Percentiles rank a stretch among this genome's conserved stretches.
Conservation (phyloP, 2,888 invertebrate genomes). For the Scelioninae gen. 2 region DNA sequence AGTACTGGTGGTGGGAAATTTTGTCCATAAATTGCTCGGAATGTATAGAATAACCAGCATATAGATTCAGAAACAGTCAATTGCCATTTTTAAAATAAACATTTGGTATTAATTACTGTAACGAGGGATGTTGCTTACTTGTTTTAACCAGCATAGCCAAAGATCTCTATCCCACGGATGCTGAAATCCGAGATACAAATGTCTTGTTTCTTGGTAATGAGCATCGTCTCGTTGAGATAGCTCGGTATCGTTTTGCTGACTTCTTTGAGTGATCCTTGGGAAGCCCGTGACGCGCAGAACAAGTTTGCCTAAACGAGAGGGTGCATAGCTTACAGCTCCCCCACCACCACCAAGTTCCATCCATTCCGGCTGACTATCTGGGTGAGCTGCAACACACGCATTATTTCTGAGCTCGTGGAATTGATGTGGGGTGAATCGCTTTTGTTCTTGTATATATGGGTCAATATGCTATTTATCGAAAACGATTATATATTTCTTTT, state of each 20-base stretch:
- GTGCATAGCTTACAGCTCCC: slow-evolving; percentile 72
- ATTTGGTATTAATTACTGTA: slow-evolving; percentile 28
- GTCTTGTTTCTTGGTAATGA: slow-evolving; percentile 74
- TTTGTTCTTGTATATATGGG: slow-evolving; percentile 21
- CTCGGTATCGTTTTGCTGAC: slow-evolving; percentile 57
- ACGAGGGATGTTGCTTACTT: slow-evolving; percentile 74
- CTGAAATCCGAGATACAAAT: slow-evolving; percentile 81
- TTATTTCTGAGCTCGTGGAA: slow-evolving; percentile 31
- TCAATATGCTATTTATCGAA: too few relatives aligned
- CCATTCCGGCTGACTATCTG: slow-evolving; percentile 72
- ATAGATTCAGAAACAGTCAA: too few relatives aligned
- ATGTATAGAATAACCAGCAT: too few relatives aligned
- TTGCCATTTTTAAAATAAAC: not conserved
- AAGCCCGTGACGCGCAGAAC: slow-evolving; percentile 75
- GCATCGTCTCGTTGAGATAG: slow-evolving; percentile 50
- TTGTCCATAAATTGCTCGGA: too few relatives aligned
- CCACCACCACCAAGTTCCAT: slow-evolving; percentile 71
- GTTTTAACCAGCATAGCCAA: slow-evolving; percentile 81
- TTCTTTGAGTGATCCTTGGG: slow-evolving; percentile 68
- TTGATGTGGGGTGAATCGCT: slow-evolving; percentile 19
- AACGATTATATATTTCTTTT: too few relatives aligned
- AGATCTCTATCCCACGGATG: slow-evolving; percentile 82
- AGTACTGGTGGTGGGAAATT: too few relatives aligned
- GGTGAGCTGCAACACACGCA: slow-evolving; percentile 65
- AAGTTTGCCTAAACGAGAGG: slow-evolving; percentile 74